Evolutionary conservation across 2,888 invertebrate species (phyloP).

Genomic region (Amphipoea lucens): DNA sequence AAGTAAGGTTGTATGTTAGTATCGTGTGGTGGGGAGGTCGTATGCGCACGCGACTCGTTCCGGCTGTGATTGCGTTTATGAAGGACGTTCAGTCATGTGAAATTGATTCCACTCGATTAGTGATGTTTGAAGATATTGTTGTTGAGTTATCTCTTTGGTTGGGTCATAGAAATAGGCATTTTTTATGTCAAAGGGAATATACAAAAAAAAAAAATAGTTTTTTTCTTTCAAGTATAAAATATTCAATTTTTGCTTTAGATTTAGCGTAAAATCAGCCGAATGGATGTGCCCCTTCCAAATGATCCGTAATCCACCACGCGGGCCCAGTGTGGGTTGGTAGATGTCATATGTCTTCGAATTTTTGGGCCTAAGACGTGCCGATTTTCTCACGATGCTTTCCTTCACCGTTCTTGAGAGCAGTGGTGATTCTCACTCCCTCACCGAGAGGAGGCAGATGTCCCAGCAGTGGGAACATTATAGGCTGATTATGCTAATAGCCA

Average conservation of each 20-base stretch:
- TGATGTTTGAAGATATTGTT: slow-evolving; percentile 62
- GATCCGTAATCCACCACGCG: not conserved
- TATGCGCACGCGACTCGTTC: slow-evolving; percentile 80
- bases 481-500: not conserved
- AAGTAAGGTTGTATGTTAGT: slow-evolving; percentile 52
- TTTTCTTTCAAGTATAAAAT: not conserved
- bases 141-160: slow-evolving; percentile 32
- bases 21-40: slow-evolving; percentile 53
- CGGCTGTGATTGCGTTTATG: slow-evolving; percentile 71
- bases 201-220: no score
- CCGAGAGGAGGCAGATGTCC: no score
- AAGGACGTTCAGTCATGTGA: slow-evolving; percentile 80
- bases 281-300: no score
- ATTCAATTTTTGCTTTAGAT: not conserved
- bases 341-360: no score
- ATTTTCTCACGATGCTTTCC: no score
- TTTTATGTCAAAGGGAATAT: not conserved
- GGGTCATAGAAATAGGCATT: not conserved
- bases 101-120: slow-evolving; percentile 76
- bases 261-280: not conserved
- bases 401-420: no score
- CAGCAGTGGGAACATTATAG: not conserved
- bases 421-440: not conserved
- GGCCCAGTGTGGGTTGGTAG: no score
- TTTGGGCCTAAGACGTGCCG: no score